A percentile compares a stretch with the other conserved stretches of the same genome.
Conservation (phyloP, 2,797 vertebrate species). For the Leucoraja ocellata region DNA sequence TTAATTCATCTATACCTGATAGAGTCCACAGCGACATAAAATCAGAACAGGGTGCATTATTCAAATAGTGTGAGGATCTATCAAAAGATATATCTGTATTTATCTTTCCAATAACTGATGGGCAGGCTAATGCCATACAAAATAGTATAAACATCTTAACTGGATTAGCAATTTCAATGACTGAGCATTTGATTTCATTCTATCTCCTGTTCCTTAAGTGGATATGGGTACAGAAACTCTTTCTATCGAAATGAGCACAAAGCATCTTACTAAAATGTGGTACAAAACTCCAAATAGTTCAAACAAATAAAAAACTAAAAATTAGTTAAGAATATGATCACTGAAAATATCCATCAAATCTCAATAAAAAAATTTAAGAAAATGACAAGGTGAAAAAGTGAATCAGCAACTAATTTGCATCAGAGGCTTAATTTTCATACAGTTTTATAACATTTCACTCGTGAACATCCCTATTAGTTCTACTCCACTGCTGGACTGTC, state of each 20-base stretch:
- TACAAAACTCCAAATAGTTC: constrained; percentile 7
- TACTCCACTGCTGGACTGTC: not conserved
- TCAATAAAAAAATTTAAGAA: not conserved
- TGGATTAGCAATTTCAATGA: not conserved
- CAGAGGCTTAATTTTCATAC: not conserved
- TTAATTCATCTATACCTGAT: not conserved
- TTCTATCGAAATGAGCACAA: not conserved
- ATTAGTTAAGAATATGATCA: not conserved
- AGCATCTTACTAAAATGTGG: not conserved
- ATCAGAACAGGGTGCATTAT: not conserved
- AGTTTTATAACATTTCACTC: not conserved
- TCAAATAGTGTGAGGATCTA: not conserved
- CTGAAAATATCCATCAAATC: not conserved
- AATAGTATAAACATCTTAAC: not conserved
- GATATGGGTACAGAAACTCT: not conserved
- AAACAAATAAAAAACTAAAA: constrained; percentile 23
- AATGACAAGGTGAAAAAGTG: not conserved
- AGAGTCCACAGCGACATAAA: not conserved
- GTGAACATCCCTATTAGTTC: not conserved
- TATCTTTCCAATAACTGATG: not conserved
- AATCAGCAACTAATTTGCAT: constrained; percentile 16
- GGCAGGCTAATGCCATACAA: not conserved
- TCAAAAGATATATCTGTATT: not conserved
- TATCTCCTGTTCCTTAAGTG: not conserved
- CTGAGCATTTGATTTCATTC: not conserved